These are phyloP conservation scores for Melanerpes formicivorus DNA, from an alignment of 2,113 vertebrate species.

Conservation along the genomic window DNA sequence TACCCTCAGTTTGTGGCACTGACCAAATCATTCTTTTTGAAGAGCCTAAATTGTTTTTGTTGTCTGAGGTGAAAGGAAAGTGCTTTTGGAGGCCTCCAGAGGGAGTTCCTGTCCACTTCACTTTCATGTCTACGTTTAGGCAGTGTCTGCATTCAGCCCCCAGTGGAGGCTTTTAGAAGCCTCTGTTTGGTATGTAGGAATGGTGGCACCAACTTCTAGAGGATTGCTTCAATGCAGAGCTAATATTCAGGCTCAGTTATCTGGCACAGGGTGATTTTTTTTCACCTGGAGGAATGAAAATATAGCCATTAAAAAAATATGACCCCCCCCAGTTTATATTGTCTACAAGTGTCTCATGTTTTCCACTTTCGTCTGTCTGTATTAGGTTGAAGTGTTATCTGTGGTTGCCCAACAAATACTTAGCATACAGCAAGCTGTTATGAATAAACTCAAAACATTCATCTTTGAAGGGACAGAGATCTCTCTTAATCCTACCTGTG, in stretches of 20 bases:
- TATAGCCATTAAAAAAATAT: neutral
- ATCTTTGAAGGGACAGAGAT: conserved; percentile 92
- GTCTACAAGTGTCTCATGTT: neutral
- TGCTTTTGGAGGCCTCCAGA: conserved; percentile 43
- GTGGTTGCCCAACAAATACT: conserved; percentile 94
- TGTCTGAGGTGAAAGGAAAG: neutral
- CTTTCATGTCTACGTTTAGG: neutral
- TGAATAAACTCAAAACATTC: conserved; percentile 84
- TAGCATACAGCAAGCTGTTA: conserved; percentile 91
- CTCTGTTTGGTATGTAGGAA: neutral
- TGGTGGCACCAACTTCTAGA: neutral
- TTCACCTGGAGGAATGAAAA: neutral
- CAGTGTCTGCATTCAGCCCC: neutral
- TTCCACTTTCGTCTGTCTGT: conserved; percentile 9
- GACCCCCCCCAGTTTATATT: neutral
- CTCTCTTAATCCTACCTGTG: conserved; percentile 89
- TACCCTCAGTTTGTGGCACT: neutral
- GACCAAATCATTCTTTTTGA: neutral
- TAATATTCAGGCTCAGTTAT: neutral
- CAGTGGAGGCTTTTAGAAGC: neutral
- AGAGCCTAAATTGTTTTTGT: neutral
- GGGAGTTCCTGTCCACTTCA: conserved; percentile 28
- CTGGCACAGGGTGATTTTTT: neutral
- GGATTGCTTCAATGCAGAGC: neutral
- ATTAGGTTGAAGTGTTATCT: conserved; percentile 92